Base-by-base conservation (phyloP, 2,113 vertebrate genomes). In the Scartelaos histophorus region DNA sequence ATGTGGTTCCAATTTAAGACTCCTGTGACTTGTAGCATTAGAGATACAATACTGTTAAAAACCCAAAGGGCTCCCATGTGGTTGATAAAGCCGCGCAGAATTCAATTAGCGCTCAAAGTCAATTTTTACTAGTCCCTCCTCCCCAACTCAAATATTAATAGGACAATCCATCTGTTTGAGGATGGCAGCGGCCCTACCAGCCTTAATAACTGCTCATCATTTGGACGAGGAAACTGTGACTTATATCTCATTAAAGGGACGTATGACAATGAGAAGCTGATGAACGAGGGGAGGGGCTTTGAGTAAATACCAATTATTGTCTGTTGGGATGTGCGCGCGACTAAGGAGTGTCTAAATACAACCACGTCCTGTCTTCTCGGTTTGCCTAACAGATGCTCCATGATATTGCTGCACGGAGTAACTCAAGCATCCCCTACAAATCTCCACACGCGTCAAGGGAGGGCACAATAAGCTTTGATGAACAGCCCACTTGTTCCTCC, bases 111-210 rank as follows among this genome's bases (percentile, higher is more conserved):
- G 60, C 78, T 85, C 76, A 80, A 79, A 84, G 82, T 87, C 85
- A 86, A 77, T 85, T 86, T 82, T 80, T 38, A 66, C 72, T 58
- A 73, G 74, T 73, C 76, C 21, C 78, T 82, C 85, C 64, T 82
- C 86, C 74, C n/a, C 10, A 35, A 25, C 79, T 87, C 78, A 85
- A 87, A 85, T 88, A 87, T 88, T 87, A 90, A 87, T 88, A 84
- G 78, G 71, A 84, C 81, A 73, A 84, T 88, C 87, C 85, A 88
- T 90, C 86, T 88, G 87, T 84, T 87, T 81, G 70, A 81, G 78
- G 72, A 82, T 81, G 76, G 72, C 77, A 76, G 76, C 71, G 73
- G 73, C 81, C 76, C 61, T 29, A 79, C 77, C 73, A 88, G 61
- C 34, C 84, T 88, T 89, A 85, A 89, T 90, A 89, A 77, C 81